These are phyloP conservation scores for Spatula versicolor DNA, from an alignment of 2,797 vertebrate species.

Conservation along the genomic window DNA sequence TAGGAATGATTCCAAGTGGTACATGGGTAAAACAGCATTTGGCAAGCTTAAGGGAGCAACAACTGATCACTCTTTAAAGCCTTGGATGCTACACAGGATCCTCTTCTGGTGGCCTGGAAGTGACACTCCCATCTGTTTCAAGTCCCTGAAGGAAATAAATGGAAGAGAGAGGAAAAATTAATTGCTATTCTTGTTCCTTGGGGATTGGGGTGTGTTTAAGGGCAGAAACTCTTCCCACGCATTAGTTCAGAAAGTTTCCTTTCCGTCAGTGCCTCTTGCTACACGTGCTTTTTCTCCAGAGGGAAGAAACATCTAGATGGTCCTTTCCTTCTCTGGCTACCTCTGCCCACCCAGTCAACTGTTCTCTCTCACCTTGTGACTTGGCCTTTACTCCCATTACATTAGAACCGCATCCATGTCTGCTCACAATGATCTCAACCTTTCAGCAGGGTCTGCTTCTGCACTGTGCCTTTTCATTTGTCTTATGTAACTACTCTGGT, in stretches of 20 bases:
- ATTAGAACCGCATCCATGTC: not conserved
- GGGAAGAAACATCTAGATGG: not conserved
- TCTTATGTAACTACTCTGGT: not conserved
- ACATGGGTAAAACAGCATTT: slow-evolving; percentile 2
- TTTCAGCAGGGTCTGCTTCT: not conserved
- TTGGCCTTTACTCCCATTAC: not conserved
- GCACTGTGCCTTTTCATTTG: not conserved
- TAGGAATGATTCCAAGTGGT: slow-evolving; percentile 67
- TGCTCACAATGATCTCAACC: not conserved
- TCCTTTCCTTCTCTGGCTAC: not conserved
- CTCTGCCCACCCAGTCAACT: not conserved
- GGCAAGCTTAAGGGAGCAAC: not conserved
- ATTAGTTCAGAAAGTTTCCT: not conserved
- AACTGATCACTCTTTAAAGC: slow-evolving; percentile 79
- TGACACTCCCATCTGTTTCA: slow-evolving; percentile 92
- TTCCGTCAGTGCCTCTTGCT: not conserved
- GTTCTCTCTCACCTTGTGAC: not conserved
- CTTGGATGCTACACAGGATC: slow-evolving; percentile 92
- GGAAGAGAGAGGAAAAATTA: not conserved
- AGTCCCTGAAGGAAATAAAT: slow-evolving; percentile 82
- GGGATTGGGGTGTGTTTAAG: not conserved
- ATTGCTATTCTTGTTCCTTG: not conserved
- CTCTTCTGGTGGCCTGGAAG: slow-evolving; percentile 96
- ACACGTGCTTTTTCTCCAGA: not conserved
- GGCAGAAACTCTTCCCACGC: not conserved